Evolutionary conservation across 1,140 invertebrate genomes (phyloP).

Genomic region (Diachasmimorpha longicaudata): DNA sequence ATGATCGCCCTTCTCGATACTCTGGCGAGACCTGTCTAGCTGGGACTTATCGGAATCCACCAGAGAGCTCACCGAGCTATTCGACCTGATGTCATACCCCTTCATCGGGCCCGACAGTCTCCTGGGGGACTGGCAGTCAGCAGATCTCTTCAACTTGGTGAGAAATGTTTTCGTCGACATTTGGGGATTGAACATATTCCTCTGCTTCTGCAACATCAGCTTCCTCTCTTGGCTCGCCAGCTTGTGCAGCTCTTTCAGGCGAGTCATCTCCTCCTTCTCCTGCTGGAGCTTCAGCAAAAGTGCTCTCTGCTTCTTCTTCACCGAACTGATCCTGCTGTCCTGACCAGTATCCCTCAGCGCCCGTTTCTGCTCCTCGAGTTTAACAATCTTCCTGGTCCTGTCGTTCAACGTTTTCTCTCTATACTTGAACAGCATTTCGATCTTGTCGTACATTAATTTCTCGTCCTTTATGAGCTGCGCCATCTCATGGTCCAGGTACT

Average conservation of each 20-base stretch:
- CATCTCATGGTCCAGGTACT: constrained; percentile 59
- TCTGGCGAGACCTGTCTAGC: constrained; percentile 48
- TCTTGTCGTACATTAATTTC: constrained; percentile 58
- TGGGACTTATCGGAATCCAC: constrained; percentile 60
- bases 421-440: constrained; percentile 63
- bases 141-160: constrained; percentile 58
- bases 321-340: constrained; percentile 60
- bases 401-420: constrained; percentile 67
- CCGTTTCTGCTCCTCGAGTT: constrained; percentile 65
- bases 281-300: constrained; percentile 61
- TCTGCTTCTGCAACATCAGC: constrained; percentile 58
- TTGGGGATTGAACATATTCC: constrained; percentile 61
- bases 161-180: constrained; percentile 61
- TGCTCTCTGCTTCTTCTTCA: constrained; percentile 65
- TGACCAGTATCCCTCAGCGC: constrained; percentile 62
- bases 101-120: constrained; percentile 60
- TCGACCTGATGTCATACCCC: constrained; percentile 60
- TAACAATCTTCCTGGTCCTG: constrained; percentile 66
- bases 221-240: constrained; percentile 60
- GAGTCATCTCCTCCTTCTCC: constrained; percentile 66
- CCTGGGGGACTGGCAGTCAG: constrained; percentile 57
- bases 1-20: constrained; percentile 28
- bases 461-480: constrained; percentile 60
- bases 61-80: constrained; percentile 58
- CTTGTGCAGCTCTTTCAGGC: constrained; percentile 58